Conservation (phyloP, 2,113 vertebrate genomes). For the Motacilla alba region DNA sequence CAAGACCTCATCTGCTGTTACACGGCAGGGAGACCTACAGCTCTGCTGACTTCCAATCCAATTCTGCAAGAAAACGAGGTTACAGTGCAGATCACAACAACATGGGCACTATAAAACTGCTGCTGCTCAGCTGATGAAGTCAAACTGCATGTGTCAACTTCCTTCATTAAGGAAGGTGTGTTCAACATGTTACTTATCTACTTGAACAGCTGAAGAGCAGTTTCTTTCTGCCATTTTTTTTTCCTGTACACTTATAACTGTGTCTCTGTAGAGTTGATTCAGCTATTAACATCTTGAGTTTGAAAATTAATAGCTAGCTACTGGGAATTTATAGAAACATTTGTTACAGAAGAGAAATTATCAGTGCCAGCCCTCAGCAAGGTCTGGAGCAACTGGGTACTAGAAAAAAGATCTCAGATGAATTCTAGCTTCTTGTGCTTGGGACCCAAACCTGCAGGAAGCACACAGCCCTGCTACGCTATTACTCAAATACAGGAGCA, state of each 20-base stretch:
- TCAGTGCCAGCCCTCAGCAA: background rate
- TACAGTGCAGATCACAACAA: background rate
- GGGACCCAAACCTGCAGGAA: background rate
- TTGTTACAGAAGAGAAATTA: background rate
- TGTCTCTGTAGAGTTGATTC: background rate
- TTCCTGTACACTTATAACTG: accelerated
- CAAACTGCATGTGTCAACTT: background rate
- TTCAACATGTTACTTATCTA: background rate
- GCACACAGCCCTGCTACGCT: background rate
- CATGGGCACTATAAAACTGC: background rate
- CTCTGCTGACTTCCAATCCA: background rate
- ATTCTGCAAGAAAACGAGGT: background rate
- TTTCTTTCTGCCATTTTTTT: background rate
- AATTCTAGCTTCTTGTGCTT: background rate
- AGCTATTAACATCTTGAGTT: background rate
- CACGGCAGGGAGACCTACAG: background rate
- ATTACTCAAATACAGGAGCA: background rate
- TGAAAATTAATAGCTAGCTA: background rate
- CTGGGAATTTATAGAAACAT: background rate
- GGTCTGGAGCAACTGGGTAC: background rate
- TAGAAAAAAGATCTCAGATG: background rate
- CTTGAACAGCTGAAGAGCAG: background rate
- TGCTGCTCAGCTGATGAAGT: background rate
- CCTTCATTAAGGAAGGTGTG: background rate
- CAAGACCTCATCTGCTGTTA: background rate